phyloP scores from a whole-genome alignment of 2,113 vertebrate species.

The Campylomormyrus numenius region DNA sequence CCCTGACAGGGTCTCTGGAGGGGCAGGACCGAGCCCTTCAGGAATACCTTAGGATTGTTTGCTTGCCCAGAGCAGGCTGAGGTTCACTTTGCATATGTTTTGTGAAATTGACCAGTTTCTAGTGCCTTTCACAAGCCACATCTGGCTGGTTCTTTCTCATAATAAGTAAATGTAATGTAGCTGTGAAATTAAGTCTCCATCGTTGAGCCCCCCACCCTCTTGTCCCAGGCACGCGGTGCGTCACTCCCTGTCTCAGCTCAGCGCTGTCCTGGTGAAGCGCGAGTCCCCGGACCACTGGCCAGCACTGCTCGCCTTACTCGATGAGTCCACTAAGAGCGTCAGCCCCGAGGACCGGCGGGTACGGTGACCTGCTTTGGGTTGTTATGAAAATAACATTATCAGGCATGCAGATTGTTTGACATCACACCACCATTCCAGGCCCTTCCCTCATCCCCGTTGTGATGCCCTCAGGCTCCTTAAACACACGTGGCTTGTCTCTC shows the following conservation, averaged over 20 bases:
- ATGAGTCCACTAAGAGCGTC: slow-evolving; percentile 64
- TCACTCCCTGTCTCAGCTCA: slow-evolving; percentile 74
- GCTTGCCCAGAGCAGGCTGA: background rate
- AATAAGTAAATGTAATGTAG: background rate
- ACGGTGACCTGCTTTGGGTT: background rate
- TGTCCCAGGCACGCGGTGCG: slow-evolving; percentile 69
- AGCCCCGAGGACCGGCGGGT: slow-evolving; percentile 70
- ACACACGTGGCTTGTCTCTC: background rate
- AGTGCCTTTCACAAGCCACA: background rate
- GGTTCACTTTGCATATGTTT: background rate
- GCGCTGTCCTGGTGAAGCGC: slow-evolving; percentile 72
- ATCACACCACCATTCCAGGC: background rate
- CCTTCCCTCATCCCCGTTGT: background rate
- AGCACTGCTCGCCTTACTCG: slow-evolving; percentile 69
- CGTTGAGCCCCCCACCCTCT: background rate
- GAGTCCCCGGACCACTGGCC: slow-evolving; percentile 79
- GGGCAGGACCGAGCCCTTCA: background rate
- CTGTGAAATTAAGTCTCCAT: background rate
- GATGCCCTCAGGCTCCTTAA: background rate
- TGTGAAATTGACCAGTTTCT: background rate
- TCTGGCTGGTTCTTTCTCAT: background rate
- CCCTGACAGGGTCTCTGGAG: background rate
- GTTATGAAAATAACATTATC: background rate
- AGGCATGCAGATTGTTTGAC: background rate
- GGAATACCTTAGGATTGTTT: background rate